Evolutionary conservation across 2,888 invertebrate genomes (phyloP).

Genomic region (Pyrochroa serraticornis): DNA sequence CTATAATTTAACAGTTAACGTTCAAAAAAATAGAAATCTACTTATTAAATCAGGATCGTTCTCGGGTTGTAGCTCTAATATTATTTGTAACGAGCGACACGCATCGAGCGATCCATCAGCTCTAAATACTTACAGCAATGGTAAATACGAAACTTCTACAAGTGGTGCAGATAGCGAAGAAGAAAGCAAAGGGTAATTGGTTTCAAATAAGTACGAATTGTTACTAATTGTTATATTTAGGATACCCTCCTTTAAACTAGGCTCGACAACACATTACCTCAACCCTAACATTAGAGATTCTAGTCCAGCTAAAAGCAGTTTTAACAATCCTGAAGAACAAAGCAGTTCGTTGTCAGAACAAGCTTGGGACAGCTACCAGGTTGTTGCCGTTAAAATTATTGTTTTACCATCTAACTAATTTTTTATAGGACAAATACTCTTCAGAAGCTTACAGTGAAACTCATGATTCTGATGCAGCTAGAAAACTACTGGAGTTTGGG

Average conservation of each 20-base stretch:
- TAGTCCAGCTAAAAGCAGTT: slow-evolving; percentile 62
- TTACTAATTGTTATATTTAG: slow-evolving; percentile 35
- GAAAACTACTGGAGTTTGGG: slow-evolving; percentile 82
- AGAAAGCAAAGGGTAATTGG: slow-evolving; percentile 55
- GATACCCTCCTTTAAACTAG: slow-evolving; percentile 70
- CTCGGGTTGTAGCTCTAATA: slow-evolving; percentile 66
- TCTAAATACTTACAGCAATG: slow-evolving; percentile 60
- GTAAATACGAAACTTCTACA: slow-evolving; percentile 66
- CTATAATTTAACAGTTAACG: slow-evolving; percentile 31
- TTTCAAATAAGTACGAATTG: neutral
- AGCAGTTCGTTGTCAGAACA: slow-evolving; percentile 88
- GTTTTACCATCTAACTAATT: slow-evolving; percentile 28
- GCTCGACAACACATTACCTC: slow-evolving; percentile 58
- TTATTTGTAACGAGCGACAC: slow-evolving; percentile 62
- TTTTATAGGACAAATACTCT: slow-evolving; percentile 83
- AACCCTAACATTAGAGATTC: slow-evolving; percentile 53
- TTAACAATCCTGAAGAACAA: slow-evolving; percentile 72
- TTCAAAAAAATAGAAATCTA: slow-evolving; percentile 35
- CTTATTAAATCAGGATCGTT: slow-evolving; percentile 78
- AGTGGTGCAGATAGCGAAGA: slow-evolving; percentile 75
- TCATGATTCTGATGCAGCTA: slow-evolving; percentile 83
- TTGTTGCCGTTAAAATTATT: slow-evolving; percentile 47
- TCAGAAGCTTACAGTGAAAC: slow-evolving; percentile 90
- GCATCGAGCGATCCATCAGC: slow-evolving; percentile 70
- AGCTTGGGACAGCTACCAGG: slow-evolving; percentile 96